Conservation (phyloP, 2,888 invertebrate species). For the Heliconius sara region DNA sequence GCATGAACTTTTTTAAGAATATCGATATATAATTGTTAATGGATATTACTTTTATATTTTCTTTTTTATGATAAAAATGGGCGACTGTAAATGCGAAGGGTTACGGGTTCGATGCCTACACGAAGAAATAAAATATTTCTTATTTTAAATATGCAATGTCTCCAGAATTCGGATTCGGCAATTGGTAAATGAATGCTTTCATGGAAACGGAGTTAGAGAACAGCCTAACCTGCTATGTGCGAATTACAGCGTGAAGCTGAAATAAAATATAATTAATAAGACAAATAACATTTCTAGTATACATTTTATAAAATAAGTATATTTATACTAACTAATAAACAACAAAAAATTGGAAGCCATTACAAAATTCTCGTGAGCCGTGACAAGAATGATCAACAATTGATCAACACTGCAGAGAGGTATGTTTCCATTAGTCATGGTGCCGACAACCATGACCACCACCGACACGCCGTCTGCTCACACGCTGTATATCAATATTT, state of each 20-base stretch:
- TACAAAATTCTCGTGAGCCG: background rate
- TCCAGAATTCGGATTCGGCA: too few relatives aligned
- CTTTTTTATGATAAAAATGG: too few relatives aligned
- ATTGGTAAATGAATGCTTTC: too few relatives aligned
- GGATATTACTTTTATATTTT: background rate
- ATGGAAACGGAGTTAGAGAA: too few relatives aligned
- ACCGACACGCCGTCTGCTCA: conserved; percentile 65
- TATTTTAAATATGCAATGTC: too few relatives aligned
- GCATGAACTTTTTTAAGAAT: background rate
- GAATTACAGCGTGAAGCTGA: too few relatives aligned
- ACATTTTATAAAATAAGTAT: background rate
- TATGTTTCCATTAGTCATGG: conserved; percentile 65
- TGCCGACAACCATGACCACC: conserved; percentile 43
- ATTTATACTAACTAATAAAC: conserved; percentile 16
- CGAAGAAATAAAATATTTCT: too few relatives aligned
- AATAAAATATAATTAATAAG: too few relatives aligned
- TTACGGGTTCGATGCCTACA: too few relatives aligned
- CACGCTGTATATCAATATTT: conserved; percentile 62
- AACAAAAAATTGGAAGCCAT: background rate
- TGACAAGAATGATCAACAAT: conserved; percentile 26
- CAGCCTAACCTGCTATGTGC: too few relatives aligned
- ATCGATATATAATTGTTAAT: background rate
- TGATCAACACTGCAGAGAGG: conserved; percentile 19
- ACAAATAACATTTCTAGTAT: background rate
- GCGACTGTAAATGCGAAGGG: too few relatives aligned